Evolutionary conservation across 2,113 vertebrate genomes (phyloP).

Genomic region (Dendrocopos noguchii): DNA sequence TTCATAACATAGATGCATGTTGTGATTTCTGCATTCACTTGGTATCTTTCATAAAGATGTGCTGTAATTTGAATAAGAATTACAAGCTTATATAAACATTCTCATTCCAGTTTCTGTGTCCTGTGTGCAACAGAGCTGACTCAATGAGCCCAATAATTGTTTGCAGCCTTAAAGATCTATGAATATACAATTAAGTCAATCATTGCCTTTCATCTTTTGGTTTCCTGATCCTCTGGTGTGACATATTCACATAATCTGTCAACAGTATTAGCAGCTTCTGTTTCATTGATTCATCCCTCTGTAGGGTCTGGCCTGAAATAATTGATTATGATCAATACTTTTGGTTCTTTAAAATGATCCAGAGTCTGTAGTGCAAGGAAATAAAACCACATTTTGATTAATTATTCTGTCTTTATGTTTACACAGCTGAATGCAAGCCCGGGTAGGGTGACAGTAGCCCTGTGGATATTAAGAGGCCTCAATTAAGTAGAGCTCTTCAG

Average conservation of each 20-base stretch:
- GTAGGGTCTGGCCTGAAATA: background rate
- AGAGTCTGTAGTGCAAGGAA: constrained; percentile 6
- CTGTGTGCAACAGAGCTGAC: background rate
- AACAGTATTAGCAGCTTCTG: background rate
- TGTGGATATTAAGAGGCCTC: background rate
- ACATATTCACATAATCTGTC: background rate
- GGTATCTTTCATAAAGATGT: background rate
- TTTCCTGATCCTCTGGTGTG: background rate
- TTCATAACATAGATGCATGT: too few relatives aligned
- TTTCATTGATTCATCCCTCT: background rate
- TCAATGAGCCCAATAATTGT: background rate
- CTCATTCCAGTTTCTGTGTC: background rate
- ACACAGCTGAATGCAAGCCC: constrained; percentile 10
- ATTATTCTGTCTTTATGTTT: constrained; percentile 41
- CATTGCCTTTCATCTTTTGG: background rate
- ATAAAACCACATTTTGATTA: background rate
- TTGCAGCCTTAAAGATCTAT: constrained; percentile 22
- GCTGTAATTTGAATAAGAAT: background rate
- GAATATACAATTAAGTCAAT: background rate
- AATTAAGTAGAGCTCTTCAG: constrained; percentile 15
- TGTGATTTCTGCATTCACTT: background rate
- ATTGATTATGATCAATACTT: background rate
- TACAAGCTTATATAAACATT: background rate
- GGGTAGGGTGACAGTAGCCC: background rate
- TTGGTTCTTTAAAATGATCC: constrained; percentile 11